Percentiles rank a stretch among this genome's conserved stretches.
phyloP scores from a whole-genome alignment of 2,113 vertebrate genomes.

The western clawed frog (Xenopus tropicalis) region UCB_Xtro_10.0 CM004443.2:190167001-190167500 shows the following conservation, averaged over 20 bases:
- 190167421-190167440: neutral
- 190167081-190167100: too few species aligned
- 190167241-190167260: neutral
- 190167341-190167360: neutral
- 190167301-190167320: neutral
- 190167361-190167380: neutral
- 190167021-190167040: too few species aligned
- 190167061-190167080: too few species aligned
- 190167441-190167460: neutral
- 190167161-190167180: conserved; percentile 99
- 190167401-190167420: too few species aligned
- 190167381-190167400: neutral
- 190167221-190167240: conserved; percentile 14
- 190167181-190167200: conserved; percentile 97
- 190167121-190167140: conserved; percentile 98
- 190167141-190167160: conserved; percentile 95
- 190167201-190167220: conserved; percentile 93
- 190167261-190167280: neutral
- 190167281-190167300: neutral
- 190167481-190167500: too few species aligned
- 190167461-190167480: too few species aligned
- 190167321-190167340: neutral
- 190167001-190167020: too few species aligned
- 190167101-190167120: conserved; percentile 73
- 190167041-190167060: too few species aligned